phyloP scores from a whole-genome alignment of 2,797 vertebrate genomes.

The Neosilurus hyrtlii region DNA sequence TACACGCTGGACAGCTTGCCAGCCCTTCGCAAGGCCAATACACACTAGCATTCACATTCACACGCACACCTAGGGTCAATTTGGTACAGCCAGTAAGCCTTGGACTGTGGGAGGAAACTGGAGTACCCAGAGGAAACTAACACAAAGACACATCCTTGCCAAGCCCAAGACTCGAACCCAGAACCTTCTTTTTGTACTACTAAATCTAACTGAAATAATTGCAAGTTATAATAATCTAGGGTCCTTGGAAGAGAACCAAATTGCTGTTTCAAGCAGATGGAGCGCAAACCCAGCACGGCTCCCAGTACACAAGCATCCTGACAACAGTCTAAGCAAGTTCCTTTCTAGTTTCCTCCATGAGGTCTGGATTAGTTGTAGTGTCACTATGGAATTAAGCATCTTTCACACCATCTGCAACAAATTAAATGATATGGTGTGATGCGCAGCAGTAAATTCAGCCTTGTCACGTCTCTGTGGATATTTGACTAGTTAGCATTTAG shows the following conservation, averaged over 20 bases:
- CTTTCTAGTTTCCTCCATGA: not conserved
- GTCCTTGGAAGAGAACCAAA: not conserved
- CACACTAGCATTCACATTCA: no score
- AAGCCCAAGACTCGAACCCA: no score
- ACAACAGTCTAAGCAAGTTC: not conserved
- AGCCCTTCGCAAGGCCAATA: no score
- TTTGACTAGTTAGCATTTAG: not conserved
- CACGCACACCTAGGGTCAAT: no score
- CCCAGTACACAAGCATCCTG: not conserved
- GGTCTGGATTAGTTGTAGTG: constrained; percentile 1
- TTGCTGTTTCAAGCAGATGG: not conserved
- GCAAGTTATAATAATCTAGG: not conserved
- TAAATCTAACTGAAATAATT: not conserved
- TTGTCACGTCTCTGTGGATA: constrained; percentile 7
- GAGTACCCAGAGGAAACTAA: no score
- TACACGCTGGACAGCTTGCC: no score
- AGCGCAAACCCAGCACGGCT: not conserved
- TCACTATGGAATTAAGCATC: not conserved
- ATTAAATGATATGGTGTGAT: not conserved
- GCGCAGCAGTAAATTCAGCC: constrained; percentile 1
- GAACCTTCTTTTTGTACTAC: no score
- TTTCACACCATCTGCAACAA: not conserved
- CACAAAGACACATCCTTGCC: no score
- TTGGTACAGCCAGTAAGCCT: no score
- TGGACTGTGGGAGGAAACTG: no score